A percentile compares a stretch with the other conserved stretches of the same genome.
These are phyloP conservation scores for Phenganax marumi DNA, from an alignment of 92 coral and sea anemone species.

Conservation along the genomic window DNA sequence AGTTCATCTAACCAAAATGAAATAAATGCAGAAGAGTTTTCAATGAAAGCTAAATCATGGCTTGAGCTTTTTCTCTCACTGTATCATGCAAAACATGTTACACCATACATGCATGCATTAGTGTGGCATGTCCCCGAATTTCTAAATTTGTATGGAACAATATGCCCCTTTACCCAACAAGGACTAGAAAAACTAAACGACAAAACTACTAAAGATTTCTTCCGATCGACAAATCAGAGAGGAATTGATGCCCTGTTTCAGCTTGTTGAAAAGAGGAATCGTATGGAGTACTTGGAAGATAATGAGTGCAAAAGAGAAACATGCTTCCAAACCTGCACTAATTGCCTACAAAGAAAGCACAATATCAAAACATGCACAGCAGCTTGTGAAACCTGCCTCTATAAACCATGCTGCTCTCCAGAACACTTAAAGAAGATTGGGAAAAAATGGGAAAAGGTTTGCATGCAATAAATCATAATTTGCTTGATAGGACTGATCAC, in stretches of 20 bases:
- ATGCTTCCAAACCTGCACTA: constrained; percentile 16
- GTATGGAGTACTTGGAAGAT: constrained; percentile 42
- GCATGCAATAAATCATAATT: background rate
- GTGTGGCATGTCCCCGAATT: constrained; percentile 39
- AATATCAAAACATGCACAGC: constrained; percentile 49
- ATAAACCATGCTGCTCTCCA: constrained; percentile 12
- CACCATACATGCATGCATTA: constrained; percentile 41
- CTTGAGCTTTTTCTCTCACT: constrained; percentile 27
- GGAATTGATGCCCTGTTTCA: constrained; percentile 42
- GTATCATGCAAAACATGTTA: constrained; percentile 43
- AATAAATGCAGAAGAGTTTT: constrained; percentile 21
- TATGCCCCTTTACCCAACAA: constrained; percentile 38
- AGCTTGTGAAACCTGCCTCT: constrained; percentile 31
- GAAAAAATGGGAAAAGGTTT: background rate
- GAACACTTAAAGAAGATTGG: background rate
- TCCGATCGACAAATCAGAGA: constrained; percentile 51
- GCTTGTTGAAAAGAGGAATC: constrained; percentile 38
- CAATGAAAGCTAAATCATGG: constrained; percentile 35
- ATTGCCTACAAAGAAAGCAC: constrained; percentile 36
- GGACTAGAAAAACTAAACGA: constrained; percentile 29
- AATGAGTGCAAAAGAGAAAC: constrained; percentile 26
- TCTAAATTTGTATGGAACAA: constrained; percentile 26
- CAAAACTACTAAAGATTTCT: constrained; percentile 32
- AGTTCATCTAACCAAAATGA: constrained; percentile 7
- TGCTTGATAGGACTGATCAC: no score